Percentiles rank a stretch among this genome's conserved stretches.
phyloP scores from a whole-genome alignment of 2,797 vertebrate species.

The Spheniscus humboldti region DNA sequence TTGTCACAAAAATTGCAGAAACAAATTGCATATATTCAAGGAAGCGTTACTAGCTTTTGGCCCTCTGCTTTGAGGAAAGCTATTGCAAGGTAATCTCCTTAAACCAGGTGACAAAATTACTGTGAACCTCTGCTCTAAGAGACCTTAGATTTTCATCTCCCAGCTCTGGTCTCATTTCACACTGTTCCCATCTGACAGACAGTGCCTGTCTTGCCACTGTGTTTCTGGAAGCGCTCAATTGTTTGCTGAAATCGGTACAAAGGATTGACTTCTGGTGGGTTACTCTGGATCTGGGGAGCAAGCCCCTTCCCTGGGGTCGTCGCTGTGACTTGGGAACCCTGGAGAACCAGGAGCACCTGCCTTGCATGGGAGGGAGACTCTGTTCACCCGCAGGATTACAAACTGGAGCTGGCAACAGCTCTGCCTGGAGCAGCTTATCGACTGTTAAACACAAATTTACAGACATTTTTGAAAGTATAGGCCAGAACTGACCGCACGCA shows the following conservation, averaged over 20 bases:
- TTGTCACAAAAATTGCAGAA: background rate
- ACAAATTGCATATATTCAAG: background rate
- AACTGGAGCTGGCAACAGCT: background rate
- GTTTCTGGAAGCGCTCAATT: background rate
- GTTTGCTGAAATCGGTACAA: background rate
- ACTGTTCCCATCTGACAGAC: background rate
- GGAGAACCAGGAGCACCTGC: background rate
- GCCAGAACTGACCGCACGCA: fast-evolving
- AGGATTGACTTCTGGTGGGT: background rate
- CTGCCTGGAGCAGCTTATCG: background rate
- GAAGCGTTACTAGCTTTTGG: background rate
- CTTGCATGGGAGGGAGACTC: background rate
- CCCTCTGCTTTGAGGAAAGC: background rate
- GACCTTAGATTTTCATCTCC: background rate
- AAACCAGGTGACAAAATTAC: background rate
- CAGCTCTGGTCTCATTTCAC: background rate
- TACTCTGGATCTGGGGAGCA: background rate
- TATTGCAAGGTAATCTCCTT: background rate
- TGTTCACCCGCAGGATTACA: background rate
- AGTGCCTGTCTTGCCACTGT: background rate
- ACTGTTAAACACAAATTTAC: background rate
- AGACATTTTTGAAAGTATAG: background rate
- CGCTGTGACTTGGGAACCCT: background rate
- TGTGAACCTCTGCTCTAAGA: background rate
- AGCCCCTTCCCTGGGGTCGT: background rate